Percentiles rank a stretch among this genome's conserved stretches.
Evolutionary conservation across 2,888 invertebrate genomes (phyloP).

Genomic region (Quadriops clusia): DNA sequence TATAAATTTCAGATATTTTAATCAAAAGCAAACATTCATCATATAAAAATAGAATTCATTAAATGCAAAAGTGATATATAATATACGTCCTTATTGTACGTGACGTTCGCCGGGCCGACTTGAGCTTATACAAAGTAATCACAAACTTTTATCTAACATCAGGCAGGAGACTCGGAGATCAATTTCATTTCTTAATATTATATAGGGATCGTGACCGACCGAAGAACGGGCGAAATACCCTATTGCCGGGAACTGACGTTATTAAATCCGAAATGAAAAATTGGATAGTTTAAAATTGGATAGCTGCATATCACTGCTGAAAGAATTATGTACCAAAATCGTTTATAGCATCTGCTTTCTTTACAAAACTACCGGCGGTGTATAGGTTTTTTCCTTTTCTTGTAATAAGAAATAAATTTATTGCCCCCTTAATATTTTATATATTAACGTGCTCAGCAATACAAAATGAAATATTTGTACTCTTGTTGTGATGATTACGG

Average conservation of each 20-base stretch:
- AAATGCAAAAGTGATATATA: conserved; percentile 20
- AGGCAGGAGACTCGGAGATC: conserved; percentile 28
- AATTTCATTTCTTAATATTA: conserved; percentile 38
- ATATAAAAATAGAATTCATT: conserved; percentile 21
- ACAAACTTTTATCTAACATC: conserved; percentile 35
- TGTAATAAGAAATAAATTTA: too few relatives aligned
- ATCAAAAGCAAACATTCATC: too few relatives aligned
- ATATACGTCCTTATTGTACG: conserved; percentile 23
- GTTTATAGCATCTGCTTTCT: too few relatives aligned
- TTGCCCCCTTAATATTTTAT: too few relatives aligned
- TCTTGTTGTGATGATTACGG: too few relatives aligned
- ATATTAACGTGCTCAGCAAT: too few relatives aligned
- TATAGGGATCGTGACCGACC: conserved; percentile 36
- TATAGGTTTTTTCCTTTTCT: too few relatives aligned
- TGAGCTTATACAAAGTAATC: conserved; percentile 30
- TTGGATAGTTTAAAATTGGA: conserved; percentile 39
- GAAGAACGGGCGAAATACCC: conserved; percentile 28
- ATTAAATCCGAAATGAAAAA: conserved; percentile 40
- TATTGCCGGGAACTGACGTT: conserved; percentile 34
- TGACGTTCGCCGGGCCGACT: conserved; percentile 16
- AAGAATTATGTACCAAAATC: too few relatives aligned
- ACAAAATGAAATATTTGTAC: too few relatives aligned
- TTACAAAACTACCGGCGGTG: too few relatives aligned
- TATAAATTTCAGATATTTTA: too few relatives aligned
- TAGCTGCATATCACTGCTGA: too few relatives aligned